Percentiles rank a stretch among this genome's conserved stretches.
Conservation (phyloP, 2,888 invertebrate genomes). For the Callimorpha dominula region DNA sequence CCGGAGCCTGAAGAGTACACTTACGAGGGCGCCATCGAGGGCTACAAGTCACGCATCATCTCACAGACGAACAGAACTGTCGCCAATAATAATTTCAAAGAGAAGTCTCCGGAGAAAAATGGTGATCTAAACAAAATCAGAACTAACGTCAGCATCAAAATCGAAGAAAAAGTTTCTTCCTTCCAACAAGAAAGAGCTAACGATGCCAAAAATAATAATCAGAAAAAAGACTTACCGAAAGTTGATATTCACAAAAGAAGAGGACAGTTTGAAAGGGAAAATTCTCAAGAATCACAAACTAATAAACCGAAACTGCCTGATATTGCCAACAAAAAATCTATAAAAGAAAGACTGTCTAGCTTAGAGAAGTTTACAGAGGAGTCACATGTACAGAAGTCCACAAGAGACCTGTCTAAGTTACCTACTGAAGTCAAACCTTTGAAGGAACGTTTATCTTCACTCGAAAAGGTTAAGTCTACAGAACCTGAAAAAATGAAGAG, state of each 20-base stretch:
- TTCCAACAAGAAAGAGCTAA: conserved; percentile 83
- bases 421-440: conserved; percentile 88
- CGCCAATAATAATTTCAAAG: conserved; percentile 80
- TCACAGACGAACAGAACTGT: conserved; percentile 86
- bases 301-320: conserved; percentile 87
- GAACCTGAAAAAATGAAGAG: conserved; percentile 82
- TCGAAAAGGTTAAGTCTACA: conserved; percentile 86
- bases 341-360: conserved; percentile 90
- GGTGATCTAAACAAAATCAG: conserved; percentile 81
- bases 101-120: conserved; percentile 80
- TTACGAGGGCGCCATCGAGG: conserved; percentile 95
- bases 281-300: conserved; percentile 81
- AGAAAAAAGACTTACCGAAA: conserved; percentile 90
- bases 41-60: conserved; percentile 93
- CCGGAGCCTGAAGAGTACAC: conserved; percentile 93
- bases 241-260: conserved; percentile 93
- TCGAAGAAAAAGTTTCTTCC: conserved; percentile 88
- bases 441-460: conserved; percentile 88
- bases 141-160: conserved; percentile 85
- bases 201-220: conserved; percentile 80
- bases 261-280: conserved; percentile 93
- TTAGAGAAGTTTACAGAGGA: conserved; percentile 89
- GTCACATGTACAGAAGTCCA: conserved; percentile 76
- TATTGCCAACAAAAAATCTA: conserved; percentile 89
- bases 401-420: conserved; percentile 80